A percentile compares a stretch with the other conserved stretches of the same genome.
phyloP scores from a whole-genome alignment of 2,113 vertebrate species.

The rabbit (Oryctolagus cuniculus) region mOryCun1.1 NC_091441.1:8340001-8340500 shows the following conservation, averaged over 20 bases:
- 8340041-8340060: no score
- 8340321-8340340: slow-evolving; percentile 15
- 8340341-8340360: slow-evolving; percentile 32
- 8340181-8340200: not conserved
- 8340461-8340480: not conserved
- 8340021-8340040: no score
- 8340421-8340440: not conserved
- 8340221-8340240: not conserved
- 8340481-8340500: no score
- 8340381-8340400: not conserved
- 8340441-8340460: not conserved
- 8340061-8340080: no score
- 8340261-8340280: not conserved
- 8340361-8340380: not conserved
- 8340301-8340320: not conserved
- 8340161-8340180: not conserved
- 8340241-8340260: not conserved
- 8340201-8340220: not conserved
- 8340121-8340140: not conserved
- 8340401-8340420: not conserved
- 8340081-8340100: no score
- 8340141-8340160: not conserved
- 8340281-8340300: not conserved
- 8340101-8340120: not conserved
- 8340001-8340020: no score